A percentile compares a stretch with the other conserved stretches of the same genome.
Conservation (phyloP, 2,888 invertebrate genomes). For the Pristionchus entomophagus region DNA sequence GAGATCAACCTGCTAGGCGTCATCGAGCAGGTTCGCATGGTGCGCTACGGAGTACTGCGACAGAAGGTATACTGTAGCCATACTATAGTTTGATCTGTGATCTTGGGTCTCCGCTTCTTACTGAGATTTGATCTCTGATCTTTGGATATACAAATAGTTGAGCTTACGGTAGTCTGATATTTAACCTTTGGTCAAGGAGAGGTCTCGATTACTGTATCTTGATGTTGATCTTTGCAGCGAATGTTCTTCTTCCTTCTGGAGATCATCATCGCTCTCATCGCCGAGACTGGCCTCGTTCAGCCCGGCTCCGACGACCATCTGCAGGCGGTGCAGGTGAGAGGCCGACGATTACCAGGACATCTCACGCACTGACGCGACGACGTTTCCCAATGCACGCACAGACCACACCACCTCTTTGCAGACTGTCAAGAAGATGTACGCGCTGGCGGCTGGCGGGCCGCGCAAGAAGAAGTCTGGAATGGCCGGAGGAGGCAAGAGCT, state of each 20-base stretch:
- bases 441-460: not conserved
- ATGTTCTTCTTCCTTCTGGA: constrained; percentile 39
- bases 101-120: not conserved
- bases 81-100: not conserved
- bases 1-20: constrained; percentile 26
- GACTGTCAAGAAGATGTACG: not conserved
- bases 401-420: not conserved
- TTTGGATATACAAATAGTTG: too few relatives aligned
- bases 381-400: too few relatives aligned
- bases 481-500: not conserved
- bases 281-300: constrained; percentile 11
- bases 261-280: constrained; percentile 12
- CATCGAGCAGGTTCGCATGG: constrained; percentile 25
- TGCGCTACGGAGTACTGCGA: constrained; percentile 34
- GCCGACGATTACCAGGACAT: not conserved
- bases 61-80: not conserved
- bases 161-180: too few relatives aligned
- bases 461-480: constrained; percentile 12
- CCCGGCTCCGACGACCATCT: constrained; percentile 3
- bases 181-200: too few relatives aligned
- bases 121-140: too few relatives aligned
- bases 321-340: constrained; percentile 22
- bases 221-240: not conserved
- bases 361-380: constrained; percentile 14
- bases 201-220: too few relatives aligned